These are phyloP conservation scores for Leguminivora glycinivorella DNA, from an alignment of 1,140 invertebrate species.

Conservation along the genomic window DNA sequence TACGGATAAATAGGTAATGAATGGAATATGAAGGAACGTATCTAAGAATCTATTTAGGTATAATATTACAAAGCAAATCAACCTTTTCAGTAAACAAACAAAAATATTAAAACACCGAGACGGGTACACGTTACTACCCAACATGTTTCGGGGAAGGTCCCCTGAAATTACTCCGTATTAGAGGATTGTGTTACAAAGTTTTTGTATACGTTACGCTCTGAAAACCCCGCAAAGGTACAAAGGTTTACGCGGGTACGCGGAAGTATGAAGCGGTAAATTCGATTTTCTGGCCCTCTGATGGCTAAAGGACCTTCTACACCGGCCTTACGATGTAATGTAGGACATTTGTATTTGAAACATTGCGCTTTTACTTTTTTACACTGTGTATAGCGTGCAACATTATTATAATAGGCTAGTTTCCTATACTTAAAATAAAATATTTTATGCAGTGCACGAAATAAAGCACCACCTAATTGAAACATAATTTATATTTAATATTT, in stretches of 20 bases:
- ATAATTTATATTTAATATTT: too few relatives aligned
- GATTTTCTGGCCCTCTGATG: conserved; percentile 66
- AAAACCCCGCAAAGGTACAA: conserved; percentile 60
- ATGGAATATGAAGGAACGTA: too few relatives aligned
- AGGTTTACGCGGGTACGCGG: conserved; percentile 44
- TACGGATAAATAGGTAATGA: too few relatives aligned
- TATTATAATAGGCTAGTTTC: too few relatives aligned
- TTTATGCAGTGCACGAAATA: too few relatives aligned
- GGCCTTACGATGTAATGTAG: neutral
- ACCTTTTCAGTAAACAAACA: too few relatives aligned
- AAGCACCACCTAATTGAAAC: too few relatives aligned
- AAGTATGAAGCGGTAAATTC: conserved; percentile 71
- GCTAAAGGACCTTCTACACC: neutral
- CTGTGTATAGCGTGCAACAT: too few relatives aligned
- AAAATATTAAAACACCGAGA: neutral
- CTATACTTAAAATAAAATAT: too few relatives aligned
- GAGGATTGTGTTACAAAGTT: conserved; percentile 48
- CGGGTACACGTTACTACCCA: neutral
- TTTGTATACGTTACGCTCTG: conserved; percentile 62
- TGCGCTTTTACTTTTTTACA: neutral
- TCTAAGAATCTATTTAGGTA: too few relatives aligned
- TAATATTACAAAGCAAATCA: too few relatives aligned
- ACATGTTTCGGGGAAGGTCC: neutral
- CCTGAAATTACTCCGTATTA: neutral
- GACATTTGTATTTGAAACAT: neutral